phyloP scores from a whole-genome alignment of 2,113 vertebrate species.

The Origma solitaria region DNA sequence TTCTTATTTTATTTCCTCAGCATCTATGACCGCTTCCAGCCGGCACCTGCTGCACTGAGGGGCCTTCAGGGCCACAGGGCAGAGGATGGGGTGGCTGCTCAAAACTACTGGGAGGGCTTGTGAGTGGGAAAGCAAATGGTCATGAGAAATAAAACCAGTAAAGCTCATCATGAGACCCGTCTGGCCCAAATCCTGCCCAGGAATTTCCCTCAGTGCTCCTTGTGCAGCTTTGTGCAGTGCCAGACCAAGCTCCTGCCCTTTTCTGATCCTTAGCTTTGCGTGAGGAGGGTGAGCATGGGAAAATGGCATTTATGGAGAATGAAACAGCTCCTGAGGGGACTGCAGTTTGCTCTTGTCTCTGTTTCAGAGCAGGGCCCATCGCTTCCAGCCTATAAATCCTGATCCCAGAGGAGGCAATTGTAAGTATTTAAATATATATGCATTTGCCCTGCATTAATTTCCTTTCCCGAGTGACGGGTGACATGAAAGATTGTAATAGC shows the following conservation, averaged over 20 bases:
- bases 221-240: not conserved
- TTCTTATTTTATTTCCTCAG: not conserved
- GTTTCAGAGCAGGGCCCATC: not conserved
- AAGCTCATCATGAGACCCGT: not conserved
- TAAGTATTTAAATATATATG: constrained; percentile 39
- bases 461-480: constrained; percentile 48
- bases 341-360: not conserved
- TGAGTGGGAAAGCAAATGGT: not conserved
- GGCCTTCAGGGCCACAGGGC: not conserved
- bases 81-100: rapidly evolving
- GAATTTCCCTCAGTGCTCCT: not conserved
- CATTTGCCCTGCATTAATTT: constrained; percentile 10
- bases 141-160: not conserved
- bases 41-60: not conserved
- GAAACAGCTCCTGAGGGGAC: not conserved
- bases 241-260: not conserved
- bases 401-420: constrained; percentile 19
- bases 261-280: rapidly evolving
- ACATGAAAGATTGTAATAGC: constrained; percentile 65
- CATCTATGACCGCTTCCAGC: not conserved
- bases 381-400: constrained; percentile 59
- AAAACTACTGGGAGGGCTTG: not conserved
- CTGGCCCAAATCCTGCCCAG: not conserved
- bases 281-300: not conserved
- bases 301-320: not conserved